Evolutionary conservation across 2,888 invertebrate species (phyloP).

Genomic region (Himalopsyche kuldschensis): DNA sequence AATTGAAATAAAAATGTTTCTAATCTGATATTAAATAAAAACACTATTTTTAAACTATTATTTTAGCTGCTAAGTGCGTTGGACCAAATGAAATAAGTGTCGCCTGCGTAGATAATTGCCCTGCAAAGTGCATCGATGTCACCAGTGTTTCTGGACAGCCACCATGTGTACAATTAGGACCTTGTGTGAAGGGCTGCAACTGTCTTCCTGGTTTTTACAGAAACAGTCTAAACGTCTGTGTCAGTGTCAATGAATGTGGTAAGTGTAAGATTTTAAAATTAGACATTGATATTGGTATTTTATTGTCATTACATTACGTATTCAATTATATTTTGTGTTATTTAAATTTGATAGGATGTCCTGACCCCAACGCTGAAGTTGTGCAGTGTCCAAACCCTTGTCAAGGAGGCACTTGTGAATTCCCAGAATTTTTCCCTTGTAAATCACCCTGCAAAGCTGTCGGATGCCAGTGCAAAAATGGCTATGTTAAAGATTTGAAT

Average conservation of each 20-base stretch:
- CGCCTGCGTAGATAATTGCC: constrained; percentile 17
- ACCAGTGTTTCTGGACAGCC: background rate
- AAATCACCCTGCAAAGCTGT: background rate
- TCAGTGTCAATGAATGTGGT: background rate
- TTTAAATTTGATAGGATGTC: background rate
- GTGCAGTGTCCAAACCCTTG: constrained; percentile 15
- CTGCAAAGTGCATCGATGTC: constrained; percentile 10
- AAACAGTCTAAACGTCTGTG: background rate
- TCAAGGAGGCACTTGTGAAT: constrained; percentile 3
- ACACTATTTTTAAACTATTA: background rate
- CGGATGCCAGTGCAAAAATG: constrained; percentile 13
- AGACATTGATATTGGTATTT: no score
- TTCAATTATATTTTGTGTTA: background rate
- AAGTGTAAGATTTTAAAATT: background rate
- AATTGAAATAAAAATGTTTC: background rate
- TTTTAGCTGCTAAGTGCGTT: constrained; percentile 4
- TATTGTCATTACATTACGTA: no score
- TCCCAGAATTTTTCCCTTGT: background rate
- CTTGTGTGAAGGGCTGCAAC: background rate
- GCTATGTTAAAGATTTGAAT: background rate
- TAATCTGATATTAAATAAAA: background rate
- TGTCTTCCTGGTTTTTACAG: background rate
- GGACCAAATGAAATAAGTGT: constrained; percentile 13
- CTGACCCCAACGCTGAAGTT: background rate
- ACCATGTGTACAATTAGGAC: background rate